Evolutionary conservation across 2,113 vertebrate genomes (phyloP), one percentile per base, ranked within the genome.

Genomic region (Caranx melampygus): DNA sequence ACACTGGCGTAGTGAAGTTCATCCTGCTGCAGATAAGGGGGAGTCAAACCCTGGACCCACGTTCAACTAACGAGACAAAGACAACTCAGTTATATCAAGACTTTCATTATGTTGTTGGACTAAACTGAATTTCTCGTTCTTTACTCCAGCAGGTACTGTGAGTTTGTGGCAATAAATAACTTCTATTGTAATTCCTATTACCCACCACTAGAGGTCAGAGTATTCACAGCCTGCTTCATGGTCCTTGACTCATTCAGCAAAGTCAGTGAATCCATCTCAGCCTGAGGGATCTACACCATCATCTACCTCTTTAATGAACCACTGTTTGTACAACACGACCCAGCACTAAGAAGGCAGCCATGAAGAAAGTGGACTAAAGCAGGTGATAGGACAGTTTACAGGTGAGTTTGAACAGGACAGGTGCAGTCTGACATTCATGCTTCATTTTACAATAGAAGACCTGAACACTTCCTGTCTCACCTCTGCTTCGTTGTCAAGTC

Each of bases 1-100:
- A 88, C 12, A 21, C 4, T 84, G 57, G 75, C 9, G 0, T 88
- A 82, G 18, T 13, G 13, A 40, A 84, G 66, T 0, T 78, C 62
- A 0, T 45, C 40, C 12, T 54, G 10, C 52, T 44, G 37, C 47
- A 70, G 72, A 35, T 73, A 73, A 52, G 1, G 21, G 2, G 3
- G 1, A 21, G 31, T 54, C 57, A 14, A 15, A 9, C 21, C 0
- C 35, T 13, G 34, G 20, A 44, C 20, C n/a, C n/a, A 4, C n/a
- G 3, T 37, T 35, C 20, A 35, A 34, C 84, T 82, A 66, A 59
- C 4, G 4, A 44, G 40, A 31, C 35, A 57, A 57, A 16, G 14
- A 47, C 3, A 47, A 47, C 13, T 47, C 14, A 47, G 16, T 3
- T 2, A 4, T 47, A 4, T 15, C 45, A 4, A 16, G 14, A 47